A percentile compares a stretch with the other conserved stretches of the same genome.
Conservation (phyloP, 2,888 invertebrate genomes). For the Idaea dimidiata region DNA sequence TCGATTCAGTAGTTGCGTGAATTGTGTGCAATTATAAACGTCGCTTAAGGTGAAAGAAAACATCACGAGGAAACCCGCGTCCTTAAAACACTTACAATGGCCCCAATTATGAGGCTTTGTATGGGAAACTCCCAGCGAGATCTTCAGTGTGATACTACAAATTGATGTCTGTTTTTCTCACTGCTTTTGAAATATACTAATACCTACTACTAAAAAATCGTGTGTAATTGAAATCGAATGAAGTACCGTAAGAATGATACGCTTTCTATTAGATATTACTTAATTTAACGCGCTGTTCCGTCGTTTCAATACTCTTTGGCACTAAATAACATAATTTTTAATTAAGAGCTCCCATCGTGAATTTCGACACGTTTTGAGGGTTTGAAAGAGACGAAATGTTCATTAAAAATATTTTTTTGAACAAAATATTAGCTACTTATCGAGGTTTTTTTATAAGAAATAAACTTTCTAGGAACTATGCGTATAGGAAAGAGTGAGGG, state of each 20-base stretch:
- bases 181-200: background rate
- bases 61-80: too few species aligned
- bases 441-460: too few species aligned
- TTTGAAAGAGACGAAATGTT: too few species aligned
- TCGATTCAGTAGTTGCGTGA: too few species aligned
- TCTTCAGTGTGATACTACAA: background rate
- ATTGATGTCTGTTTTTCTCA: background rate
- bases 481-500: background rate
- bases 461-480: background rate
- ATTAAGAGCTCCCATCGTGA: background rate
- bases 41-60: too few species aligned
- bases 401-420: too few species aligned
- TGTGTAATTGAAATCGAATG: constrained; percentile 46
- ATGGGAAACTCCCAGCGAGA: too few species aligned
- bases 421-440: too few species aligned
- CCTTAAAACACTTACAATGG: too few species aligned
- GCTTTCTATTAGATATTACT: constrained; percentile 67
- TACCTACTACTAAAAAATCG: constrained; percentile 33
- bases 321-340: constrained; percentile 10
- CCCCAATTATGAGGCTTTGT: too few species aligned
- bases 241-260: constrained; percentile 64
- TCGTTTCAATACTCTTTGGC: constrained; percentile 35
- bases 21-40: too few species aligned
- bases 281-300: constrained; percentile 50
- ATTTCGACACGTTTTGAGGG: background rate